Conservation (phyloP, 2,888 invertebrate species). For the Cerceris ruficornis region DNA sequence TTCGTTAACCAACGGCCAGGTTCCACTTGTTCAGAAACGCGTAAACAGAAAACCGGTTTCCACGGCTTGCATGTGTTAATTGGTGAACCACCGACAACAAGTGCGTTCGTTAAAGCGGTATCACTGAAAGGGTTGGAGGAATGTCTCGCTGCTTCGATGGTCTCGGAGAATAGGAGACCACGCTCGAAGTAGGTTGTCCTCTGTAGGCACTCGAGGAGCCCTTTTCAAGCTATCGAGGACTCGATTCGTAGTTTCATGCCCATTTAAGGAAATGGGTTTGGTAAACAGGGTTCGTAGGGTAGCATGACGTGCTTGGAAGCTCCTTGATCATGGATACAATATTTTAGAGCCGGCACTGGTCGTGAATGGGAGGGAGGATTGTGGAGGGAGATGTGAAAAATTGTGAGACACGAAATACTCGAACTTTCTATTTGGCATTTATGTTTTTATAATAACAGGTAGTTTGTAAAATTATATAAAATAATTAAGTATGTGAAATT, state of each 20-base stretch:
- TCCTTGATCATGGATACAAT: neutral
- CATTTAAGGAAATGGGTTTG: conserved; percentile 65
- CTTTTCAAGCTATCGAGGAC: neutral
- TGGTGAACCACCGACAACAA: neutral
- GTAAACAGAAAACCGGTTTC: conserved; percentile 41
- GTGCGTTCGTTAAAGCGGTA: neutral
- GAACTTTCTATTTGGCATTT: too few species aligned
- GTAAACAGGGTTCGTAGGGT: conserved; percentile 64
- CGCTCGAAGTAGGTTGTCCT: conserved; percentile 6
- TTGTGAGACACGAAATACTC: too few species aligned
- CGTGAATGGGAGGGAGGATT: too few species aligned
- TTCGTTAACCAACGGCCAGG: neutral
- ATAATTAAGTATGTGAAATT: neutral
- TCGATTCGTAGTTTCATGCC: conserved; percentile 35
- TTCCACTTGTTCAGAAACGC: conserved; percentile 2
- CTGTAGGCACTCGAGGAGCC: conserved; percentile 7
- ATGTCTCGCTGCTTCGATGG: conserved; percentile 66
- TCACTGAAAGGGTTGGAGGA: conserved; percentile 63
- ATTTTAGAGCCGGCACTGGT: too few species aligned
- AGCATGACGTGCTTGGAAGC: conserved; percentile 46
- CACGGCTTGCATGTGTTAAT: neutral
- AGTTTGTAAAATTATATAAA: neutral
- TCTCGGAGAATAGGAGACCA: conserved; percentile 61
- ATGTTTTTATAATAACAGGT: neutral
- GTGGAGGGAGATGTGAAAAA: too few species aligned